These are phyloP conservation scores for Lucinisca nassula DNA, from an alignment of 2,888 invertebrate species.

Conservation along the genomic window DNA sequence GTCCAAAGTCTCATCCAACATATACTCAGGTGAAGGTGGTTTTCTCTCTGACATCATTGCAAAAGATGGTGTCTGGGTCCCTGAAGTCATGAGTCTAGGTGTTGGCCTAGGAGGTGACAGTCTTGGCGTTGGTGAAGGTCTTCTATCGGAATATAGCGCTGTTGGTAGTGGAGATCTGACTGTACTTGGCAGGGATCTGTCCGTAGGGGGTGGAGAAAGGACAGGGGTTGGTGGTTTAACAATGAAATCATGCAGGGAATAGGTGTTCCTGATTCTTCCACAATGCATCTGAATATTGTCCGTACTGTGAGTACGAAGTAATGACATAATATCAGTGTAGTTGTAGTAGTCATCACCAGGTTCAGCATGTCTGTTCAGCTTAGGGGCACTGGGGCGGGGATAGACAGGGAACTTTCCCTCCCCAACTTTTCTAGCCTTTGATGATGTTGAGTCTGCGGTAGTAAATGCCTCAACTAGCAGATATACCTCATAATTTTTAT, in stretches of 20 bases:
- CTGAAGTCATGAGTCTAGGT: conserved; percentile 12
- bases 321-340: conserved; percentile 80
- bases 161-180: conserved; percentile 18
- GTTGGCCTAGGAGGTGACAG: conserved; percentile 19
- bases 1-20: conserved; percentile 76
- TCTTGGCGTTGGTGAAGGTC: background rate
- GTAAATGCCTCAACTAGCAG: conserved; percentile 83
- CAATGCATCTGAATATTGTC: conserved; percentile 86
- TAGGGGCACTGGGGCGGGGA: conserved; percentile 83
- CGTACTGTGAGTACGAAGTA: conserved; percentile 80
- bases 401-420: conserved; percentile 86
- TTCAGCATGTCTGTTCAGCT: conserved; percentile 78
- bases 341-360: conserved; percentile 84
- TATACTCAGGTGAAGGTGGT: conserved; percentile 67
- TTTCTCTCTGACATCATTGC: background rate
- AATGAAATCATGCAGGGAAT: conserved; percentile 75
- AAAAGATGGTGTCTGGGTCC: background rate
- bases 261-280: conserved; percentile 82
- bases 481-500: conserved; percentile 85
- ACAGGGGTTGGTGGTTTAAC: conserved; percentile 58
- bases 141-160: conserved; percentile 18
- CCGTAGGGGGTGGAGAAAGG: conserved; percentile 14
- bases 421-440: conserved; percentile 80
- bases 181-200: conserved; percentile 20
- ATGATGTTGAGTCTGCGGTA: conserved; percentile 70